A percentile compares a stretch with the other conserved stretches of the same genome.
These are phyloP conservation scores for Tokudaia muenninki DNA, from an alignment of 2,797 vertebrate species.

Conservation along the genomic window DNA sequence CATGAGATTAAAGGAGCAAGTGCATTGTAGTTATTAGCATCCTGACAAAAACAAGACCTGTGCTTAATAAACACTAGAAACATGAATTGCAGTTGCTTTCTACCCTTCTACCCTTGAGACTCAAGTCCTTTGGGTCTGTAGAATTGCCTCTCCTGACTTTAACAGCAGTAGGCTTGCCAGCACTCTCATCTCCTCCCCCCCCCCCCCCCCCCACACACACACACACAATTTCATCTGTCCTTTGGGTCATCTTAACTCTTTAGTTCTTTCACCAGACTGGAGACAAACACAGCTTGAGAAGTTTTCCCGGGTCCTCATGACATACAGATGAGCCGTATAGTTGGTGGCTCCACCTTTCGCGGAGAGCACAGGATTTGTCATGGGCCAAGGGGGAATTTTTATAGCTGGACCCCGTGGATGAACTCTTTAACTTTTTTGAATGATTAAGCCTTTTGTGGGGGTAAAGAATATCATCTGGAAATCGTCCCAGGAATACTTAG, in stretches of 20 bases:
- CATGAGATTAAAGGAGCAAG: not conserved
- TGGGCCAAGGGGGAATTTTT: not conserved
- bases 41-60: not conserved
- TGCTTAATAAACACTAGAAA: not conserved
- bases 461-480: constrained; percentile 39
- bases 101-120: constrained; percentile 14
- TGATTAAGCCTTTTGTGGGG: not conserved
- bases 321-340: not conserved
- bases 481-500: constrained; percentile 46
- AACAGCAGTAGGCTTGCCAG: not conserved
- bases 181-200: not conserved
- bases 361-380: not conserved
- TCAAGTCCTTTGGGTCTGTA: not conserved
- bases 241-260: not conserved
- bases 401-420: not conserved
- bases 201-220: no score
- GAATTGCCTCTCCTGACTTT: not conserved
- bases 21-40: not conserved
- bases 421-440: constrained; percentile 46
- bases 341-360: not conserved
- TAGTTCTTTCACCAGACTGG: not conserved
- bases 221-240: not conserved
- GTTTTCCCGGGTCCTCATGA: not conserved
- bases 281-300: not conserved
- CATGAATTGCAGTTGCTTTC: not conserved